phyloP scores from a whole-genome alignment of 2,797 vertebrate genomes.

The Oreonectes daqikongensis region DNA sequence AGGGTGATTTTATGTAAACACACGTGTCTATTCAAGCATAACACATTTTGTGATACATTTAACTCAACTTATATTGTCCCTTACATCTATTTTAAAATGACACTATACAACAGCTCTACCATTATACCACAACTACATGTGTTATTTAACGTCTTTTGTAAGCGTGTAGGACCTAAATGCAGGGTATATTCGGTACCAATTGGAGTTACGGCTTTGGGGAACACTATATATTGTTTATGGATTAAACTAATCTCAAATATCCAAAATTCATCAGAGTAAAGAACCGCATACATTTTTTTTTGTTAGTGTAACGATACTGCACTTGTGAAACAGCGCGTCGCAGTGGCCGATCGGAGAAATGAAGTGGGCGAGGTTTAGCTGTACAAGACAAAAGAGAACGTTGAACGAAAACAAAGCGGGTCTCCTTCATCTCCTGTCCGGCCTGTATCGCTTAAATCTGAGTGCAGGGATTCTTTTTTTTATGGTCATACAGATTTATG shows the following conservation, averaged over 20 bases:
- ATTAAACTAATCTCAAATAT: background rate
- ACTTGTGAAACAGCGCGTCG: constrained; percentile 8
- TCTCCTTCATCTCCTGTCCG: background rate
- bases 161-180: too few relatives aligned
- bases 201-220: background rate
- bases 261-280: background rate
- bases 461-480: background rate
- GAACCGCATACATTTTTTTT: background rate
- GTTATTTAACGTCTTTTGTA: too few relatives aligned
- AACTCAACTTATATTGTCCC: too few relatives aligned
- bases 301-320: background rate
- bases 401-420: constrained; percentile 33
- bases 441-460: background rate
- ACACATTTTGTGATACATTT: too few relatives aligned
- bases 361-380: constrained; percentile 46
- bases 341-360: constrained; percentile 13
- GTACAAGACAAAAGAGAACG: constrained; percentile 45
- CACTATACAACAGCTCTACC: too few relatives aligned
- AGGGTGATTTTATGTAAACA: too few relatives aligned
- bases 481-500: background rate
- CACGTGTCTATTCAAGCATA: too few relatives aligned
- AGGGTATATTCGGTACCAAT: background rate
- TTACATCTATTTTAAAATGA: too few relatives aligned
- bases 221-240: background rate
- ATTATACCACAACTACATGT: too few relatives aligned